Conservation (phyloP, 2,113 vertebrate genomes). For the Aviceda subcristata region DNA sequence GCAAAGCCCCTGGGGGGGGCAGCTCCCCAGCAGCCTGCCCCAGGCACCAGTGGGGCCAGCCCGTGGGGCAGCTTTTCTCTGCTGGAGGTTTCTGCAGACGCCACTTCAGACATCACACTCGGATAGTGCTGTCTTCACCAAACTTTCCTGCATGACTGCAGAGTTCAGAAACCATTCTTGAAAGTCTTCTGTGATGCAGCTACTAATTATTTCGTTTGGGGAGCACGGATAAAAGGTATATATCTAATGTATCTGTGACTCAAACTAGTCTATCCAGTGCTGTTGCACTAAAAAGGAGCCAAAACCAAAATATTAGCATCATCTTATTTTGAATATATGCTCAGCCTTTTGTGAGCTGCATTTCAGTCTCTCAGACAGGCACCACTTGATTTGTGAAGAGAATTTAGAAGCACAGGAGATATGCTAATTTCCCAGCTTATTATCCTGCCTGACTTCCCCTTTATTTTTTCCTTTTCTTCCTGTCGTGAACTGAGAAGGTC, state of each 20-base stretch:
- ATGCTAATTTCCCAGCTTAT: slow-evolving; percentile 38
- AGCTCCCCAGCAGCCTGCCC: not conserved
- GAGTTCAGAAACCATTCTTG: not conserved
- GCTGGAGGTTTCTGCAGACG: not conserved
- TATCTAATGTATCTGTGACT: not conserved
- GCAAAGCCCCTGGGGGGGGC: not conserved
- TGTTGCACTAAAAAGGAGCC: not conserved
- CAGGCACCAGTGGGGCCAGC: not conserved
- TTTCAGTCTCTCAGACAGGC: not conserved
- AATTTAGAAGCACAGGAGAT: slow-evolving; percentile 1
- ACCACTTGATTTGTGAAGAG: not conserved
- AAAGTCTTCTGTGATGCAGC: not conserved
- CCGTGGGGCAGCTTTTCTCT: not conserved
- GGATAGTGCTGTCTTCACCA: not conserved
- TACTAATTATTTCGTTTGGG: not conserved
- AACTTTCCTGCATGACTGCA: not conserved
- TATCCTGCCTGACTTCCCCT: slow-evolving; percentile 5
- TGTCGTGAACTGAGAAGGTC: not conserved
- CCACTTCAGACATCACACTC: not conserved
- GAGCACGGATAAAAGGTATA: not conserved
- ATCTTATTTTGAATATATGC: not conserved
- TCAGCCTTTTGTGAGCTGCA: not conserved
- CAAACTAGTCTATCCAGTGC: not conserved
- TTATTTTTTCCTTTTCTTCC: slow-evolving; percentile 27
- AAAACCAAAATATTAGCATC: not conserved